A percentile compares a stretch with the other conserved stretches of the same genome.
Conservation (phyloP, 2,888 invertebrate genomes). For the Seladonia tumulorum region DNA sequence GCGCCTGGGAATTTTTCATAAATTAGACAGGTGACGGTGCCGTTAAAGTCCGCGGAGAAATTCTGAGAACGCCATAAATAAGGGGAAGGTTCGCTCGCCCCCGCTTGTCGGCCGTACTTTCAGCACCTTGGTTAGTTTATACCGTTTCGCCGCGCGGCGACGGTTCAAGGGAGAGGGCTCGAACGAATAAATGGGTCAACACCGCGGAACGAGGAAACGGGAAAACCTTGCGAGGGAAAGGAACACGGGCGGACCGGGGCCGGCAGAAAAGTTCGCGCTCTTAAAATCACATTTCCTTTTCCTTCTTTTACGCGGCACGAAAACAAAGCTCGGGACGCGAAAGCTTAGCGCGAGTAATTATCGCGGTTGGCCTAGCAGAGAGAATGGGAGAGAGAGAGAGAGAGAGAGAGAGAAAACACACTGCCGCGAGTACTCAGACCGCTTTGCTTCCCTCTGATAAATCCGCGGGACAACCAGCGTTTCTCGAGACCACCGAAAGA, state of each 20-base stretch:
- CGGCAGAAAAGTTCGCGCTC: constrained; percentile 56
- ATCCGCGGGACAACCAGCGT: constrained; percentile 9
- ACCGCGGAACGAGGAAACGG: background rate
- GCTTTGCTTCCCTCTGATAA: constrained; percentile 24
- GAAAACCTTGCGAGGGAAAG: background rate
- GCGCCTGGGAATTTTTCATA: constrained; percentile 71
- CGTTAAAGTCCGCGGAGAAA: constrained; percentile 67
- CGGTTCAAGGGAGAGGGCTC: background rate
- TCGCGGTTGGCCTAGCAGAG: constrained; percentile 22
- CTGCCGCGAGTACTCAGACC: background rate
- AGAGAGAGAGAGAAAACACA: constrained; percentile 20
- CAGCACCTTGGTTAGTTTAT: constrained; percentile 66
- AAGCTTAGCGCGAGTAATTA: constrained; percentile 61
- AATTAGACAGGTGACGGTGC: constrained; percentile 73
- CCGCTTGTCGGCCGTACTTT: constrained; percentile 59
- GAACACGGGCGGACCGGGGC: constrained; percentile 12
- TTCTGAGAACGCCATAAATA: constrained; percentile 72
- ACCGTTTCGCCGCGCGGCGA: constrained; percentile 33
- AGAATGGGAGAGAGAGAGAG: background rate
- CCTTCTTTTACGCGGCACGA: constrained; percentile 26
- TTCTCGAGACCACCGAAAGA: constrained; percentile 7
- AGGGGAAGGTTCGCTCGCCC: constrained; percentile 65
- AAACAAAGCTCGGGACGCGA: constrained; percentile 54
- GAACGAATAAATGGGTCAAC: constrained; percentile 24
- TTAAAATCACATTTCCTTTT: constrained; percentile 66